These are phyloP conservation scores for Rhyacichthys aspro DNA, from an alignment of 2,797 vertebrate species.

Conservation along the genomic window DNA sequence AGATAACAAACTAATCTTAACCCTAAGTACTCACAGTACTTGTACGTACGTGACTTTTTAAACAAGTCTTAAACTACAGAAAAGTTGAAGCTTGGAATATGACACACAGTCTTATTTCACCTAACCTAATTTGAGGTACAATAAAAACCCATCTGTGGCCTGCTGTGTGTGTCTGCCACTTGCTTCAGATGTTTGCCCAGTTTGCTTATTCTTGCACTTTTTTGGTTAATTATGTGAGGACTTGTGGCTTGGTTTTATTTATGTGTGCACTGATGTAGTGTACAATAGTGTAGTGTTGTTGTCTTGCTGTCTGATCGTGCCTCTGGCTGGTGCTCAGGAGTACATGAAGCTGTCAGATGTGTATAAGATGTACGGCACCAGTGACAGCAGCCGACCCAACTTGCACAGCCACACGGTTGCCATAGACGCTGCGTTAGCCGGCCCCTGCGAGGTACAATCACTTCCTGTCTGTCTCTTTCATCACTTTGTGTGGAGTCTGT, in stretches of 20 bases:
- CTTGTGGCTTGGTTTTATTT: neutral
- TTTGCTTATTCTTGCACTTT: neutral
- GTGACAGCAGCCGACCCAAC: constrained; percentile 71
- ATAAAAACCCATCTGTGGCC: constrained; percentile 5
- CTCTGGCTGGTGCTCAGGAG: constrained; percentile 70
- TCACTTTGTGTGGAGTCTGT: constrained; percentile 6
- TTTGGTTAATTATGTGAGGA: neutral
- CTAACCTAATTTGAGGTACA: neutral
- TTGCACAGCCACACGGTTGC: constrained; percentile 63
- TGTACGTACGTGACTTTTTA: neutral
- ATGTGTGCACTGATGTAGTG: constrained; percentile 25
- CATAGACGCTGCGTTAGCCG: constrained; percentile 73
- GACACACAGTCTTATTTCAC: neutral
- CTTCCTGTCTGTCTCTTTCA: constrained; percentile 35
- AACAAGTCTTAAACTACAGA: too few species aligned
- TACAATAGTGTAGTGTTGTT: constrained; percentile 25
- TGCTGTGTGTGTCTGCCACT: constrained; percentile 5
- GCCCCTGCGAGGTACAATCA: constrained; percentile 79
- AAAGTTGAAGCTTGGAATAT: neutral
- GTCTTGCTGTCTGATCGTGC: constrained; percentile 54
- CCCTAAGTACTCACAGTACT: too few species aligned
- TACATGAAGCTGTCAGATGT: constrained; percentile 84
- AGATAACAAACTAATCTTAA: neutral
- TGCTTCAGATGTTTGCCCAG: constrained; percentile 13
- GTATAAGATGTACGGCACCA: constrained; percentile 80